A percentile compares a stretch with the other conserved stretches of the same genome.
phyloP scores from a whole-genome alignment of 2,797 vertebrate species.

The Propithecus perrieri region DNA sequence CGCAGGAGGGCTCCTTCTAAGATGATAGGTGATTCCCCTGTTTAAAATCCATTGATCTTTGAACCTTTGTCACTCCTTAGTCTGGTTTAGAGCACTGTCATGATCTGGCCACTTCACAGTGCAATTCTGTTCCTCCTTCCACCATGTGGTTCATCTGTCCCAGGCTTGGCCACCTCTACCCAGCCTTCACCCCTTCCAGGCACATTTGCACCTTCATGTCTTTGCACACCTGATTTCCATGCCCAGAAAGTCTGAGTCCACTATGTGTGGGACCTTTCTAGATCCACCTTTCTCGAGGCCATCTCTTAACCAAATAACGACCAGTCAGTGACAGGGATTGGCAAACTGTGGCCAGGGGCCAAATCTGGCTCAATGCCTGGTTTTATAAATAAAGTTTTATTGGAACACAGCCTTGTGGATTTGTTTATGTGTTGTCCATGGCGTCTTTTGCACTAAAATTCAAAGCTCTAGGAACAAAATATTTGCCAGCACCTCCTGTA shows the following conservation, averaged over 20 bases:
- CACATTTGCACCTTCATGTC: background rate
- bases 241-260: background rate
- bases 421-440: background rate
- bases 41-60: background rate
- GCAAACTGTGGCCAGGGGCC: background rate
- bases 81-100: background rate
- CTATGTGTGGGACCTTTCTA: background rate
- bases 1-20: background rate
- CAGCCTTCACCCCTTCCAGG: background rate
- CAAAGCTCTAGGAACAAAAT: conserved; percentile 21
- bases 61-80: too few relatives aligned
- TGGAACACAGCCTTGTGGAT: background rate
- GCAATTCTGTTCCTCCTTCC: background rate
- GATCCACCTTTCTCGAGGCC: background rate
- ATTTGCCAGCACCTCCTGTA: background rate
- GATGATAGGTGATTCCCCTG: too few relatives aligned
- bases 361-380: background rate
- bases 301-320: background rate
- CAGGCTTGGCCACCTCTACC: too few relatives aligned
- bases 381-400: background rate
- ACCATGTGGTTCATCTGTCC: background rate
- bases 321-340: background rate
- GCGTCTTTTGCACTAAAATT: background rate
- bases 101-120: too few relatives aligned
- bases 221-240: background rate